These are phyloP conservation scores for Cataglyphis altisquamis DNA, from an alignment of 2,888 invertebrate species.

Conservation along the genomic window DNA sequence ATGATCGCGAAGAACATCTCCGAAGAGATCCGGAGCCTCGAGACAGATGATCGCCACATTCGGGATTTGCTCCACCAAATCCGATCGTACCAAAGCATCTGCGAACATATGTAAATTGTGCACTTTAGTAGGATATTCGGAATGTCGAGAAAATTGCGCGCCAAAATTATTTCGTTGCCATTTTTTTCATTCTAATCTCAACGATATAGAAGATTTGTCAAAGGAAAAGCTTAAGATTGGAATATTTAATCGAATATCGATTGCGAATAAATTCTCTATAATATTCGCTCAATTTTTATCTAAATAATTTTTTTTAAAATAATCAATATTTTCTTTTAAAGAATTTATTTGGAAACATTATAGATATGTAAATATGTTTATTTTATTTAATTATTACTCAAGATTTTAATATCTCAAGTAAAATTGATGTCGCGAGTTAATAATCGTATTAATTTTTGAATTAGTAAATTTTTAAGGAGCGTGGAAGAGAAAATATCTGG, in stretches of 20 bases:
- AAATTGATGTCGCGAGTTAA: not conserved
- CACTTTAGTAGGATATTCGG: not conserved
- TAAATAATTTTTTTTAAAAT: not conserved
- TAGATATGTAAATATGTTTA: not conserved
- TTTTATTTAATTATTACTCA: not conserved
- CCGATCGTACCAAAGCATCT: constrained; percentile 89
- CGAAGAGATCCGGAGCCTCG: constrained; percentile 87
- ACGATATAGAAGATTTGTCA: not conserved
- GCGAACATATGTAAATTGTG: constrained; percentile 74
- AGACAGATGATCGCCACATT: constrained; percentile 89
- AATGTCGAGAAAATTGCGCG: not conserved
- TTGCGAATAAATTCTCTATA: not conserved
- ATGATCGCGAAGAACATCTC: constrained; percentile 87
- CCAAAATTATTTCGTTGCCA: not conserved
- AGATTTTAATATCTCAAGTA: not conserved
- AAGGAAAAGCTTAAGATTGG: not conserved
- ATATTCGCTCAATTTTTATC: not conserved
- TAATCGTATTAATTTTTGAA: not conserved
- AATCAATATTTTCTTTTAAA: not conserved
- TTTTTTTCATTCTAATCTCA: not conserved
- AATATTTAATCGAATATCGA: not conserved
- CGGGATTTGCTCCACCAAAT: constrained; percentile 90
- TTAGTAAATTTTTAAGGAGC: not conserved
- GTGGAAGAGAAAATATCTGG: not conserved
- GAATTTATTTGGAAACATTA: not conserved